Conservation (phyloP, 2,797 vertebrate species). For the Tapera naevia region DNA sequence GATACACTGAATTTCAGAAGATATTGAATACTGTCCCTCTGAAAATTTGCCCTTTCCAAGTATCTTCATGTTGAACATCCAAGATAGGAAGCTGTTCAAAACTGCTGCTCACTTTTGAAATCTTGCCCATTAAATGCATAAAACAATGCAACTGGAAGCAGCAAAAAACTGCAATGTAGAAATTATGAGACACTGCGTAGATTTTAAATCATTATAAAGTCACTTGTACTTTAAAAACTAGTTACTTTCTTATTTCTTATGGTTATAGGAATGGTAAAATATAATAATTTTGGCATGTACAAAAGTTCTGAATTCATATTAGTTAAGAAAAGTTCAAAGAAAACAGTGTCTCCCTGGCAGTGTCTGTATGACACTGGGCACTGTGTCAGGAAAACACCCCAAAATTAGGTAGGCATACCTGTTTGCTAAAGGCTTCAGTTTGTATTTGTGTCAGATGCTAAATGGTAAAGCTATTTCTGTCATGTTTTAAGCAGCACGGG, state of each 20-base stretch:
- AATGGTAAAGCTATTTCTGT: conserved; percentile 64
- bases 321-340: not conserved
- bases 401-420: conserved; percentile 26
- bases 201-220: not conserved
- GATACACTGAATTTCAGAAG: not conserved
- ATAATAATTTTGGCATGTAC: not conserved
- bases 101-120: not conserved
- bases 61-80: not conserved
- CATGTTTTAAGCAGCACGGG: conserved; percentile 50
- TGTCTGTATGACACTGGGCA: not conserved
- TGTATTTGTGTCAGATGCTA: conserved; percentile 51
- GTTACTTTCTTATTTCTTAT: not conserved
- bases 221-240: not conserved
- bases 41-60: not conserved
- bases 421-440: conserved; percentile 2
- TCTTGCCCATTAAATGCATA: not conserved
- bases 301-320: not conserved
- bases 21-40: not conserved
- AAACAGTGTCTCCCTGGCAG: not conserved
- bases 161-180: not conserved
- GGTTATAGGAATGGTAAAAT: not conserved
- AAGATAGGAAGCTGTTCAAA: not conserved
- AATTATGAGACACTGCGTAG: not conserved
- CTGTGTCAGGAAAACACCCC: conserved; percentile 7
- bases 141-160: not conserved